phyloP scores from a whole-genome alignment of 2,888 invertebrate genomes.

The Muschampia plurimacula region DNA sequence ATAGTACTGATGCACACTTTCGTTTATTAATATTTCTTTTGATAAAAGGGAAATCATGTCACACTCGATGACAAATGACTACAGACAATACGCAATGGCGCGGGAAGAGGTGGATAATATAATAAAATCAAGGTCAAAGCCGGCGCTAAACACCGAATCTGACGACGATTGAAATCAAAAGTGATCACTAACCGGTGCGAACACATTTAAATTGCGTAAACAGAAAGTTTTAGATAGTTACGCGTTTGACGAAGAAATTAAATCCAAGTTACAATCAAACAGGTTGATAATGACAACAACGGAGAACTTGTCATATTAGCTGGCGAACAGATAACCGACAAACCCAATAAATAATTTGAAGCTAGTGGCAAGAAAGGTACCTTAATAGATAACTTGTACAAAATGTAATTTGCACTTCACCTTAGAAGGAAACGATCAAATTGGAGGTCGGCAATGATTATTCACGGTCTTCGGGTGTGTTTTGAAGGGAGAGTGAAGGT shows the following conservation, averaged over 20 bases:
- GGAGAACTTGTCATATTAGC: conserved; percentile 20
- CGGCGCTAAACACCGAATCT: conserved; percentile 54
- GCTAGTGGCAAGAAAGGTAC: not conserved
- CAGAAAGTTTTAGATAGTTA: conserved; percentile 41
- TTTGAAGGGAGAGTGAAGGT: conserved; percentile 36
- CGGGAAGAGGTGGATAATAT: conserved; percentile 56
- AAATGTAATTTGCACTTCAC: not conserved
- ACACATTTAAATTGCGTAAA: conserved; percentile 50
- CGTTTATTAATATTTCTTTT: conserved; percentile 71
- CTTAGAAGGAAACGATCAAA: not conserved
- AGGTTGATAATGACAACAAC: conserved; percentile 35
- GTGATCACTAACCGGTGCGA: conserved; percentile 65
- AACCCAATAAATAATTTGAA: not conserved
- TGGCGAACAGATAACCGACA: not conserved
- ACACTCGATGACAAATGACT: conserved; percentile 63
- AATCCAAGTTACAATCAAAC: conserved; percentile 23
- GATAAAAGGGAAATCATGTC: conserved; percentile 76
- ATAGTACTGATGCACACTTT: conserved; percentile 60
- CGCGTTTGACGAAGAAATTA: conserved; percentile 29
- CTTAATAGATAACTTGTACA: not conserved
- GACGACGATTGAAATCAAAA: conserved; percentile 73
- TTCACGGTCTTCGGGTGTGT: conserved; percentile 34
- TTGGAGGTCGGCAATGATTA: conserved; percentile 7
- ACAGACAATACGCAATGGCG: conserved; percentile 66
- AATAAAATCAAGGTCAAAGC: conserved; percentile 67